These are phyloP conservation scores for Lasioglossum leucozonium DNA, from an alignment of 2,888 invertebrate genomes.

Conservation along the genomic window DNA sequence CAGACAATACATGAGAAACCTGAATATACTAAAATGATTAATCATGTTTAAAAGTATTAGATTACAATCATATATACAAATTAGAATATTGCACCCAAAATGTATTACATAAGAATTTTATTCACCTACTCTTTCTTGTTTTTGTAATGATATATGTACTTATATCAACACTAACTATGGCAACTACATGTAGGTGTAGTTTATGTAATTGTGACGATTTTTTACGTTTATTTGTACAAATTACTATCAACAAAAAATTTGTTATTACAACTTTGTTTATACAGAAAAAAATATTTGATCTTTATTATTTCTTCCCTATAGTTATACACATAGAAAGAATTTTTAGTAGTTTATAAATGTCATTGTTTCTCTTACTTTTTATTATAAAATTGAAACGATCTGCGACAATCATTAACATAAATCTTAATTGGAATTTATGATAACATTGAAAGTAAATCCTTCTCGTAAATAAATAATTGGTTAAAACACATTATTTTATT, in stretches of 20 bases:
- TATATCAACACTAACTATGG: slow-evolving; percentile 12
- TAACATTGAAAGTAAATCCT: neutral
- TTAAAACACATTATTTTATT: neutral
- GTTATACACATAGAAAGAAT: slow-evolving; percentile 8
- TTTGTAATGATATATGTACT: slow-evolving; percentile 16
- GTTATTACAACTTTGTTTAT: slow-evolving; percentile 24
- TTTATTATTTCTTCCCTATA: slow-evolving; percentile 10
- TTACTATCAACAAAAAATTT: slow-evolving; percentile 19
- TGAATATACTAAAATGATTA: slow-evolving; percentile 29
- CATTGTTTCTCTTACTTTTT: slow-evolving; percentile 6
- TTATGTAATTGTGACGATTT: neutral
- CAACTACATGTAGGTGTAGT: slow-evolving; percentile 25
- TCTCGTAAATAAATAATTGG: slow-evolving; percentile 22
- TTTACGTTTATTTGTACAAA: slow-evolving; percentile 27
- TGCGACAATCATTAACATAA: slow-evolving; percentile 18
- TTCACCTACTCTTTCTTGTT: neutral
- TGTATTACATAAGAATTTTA: slow-evolving; percentile 24
- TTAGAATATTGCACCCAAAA: slow-evolving; percentile 43
- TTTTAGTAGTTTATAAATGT: slow-evolving; percentile 10
- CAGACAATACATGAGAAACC: slow-evolving; percentile 9
- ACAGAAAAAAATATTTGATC: slow-evolving; percentile 22
- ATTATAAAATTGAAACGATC: slow-evolving; percentile 18
- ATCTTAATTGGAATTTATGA: slow-evolving; percentile 1
- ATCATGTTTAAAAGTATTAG: slow-evolving; percentile 41
- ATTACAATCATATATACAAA: slow-evolving; percentile 20